Evolutionary conservation across 2,888 invertebrate genomes (phyloP).

Genomic region (Epistrophe eligans): DNA sequence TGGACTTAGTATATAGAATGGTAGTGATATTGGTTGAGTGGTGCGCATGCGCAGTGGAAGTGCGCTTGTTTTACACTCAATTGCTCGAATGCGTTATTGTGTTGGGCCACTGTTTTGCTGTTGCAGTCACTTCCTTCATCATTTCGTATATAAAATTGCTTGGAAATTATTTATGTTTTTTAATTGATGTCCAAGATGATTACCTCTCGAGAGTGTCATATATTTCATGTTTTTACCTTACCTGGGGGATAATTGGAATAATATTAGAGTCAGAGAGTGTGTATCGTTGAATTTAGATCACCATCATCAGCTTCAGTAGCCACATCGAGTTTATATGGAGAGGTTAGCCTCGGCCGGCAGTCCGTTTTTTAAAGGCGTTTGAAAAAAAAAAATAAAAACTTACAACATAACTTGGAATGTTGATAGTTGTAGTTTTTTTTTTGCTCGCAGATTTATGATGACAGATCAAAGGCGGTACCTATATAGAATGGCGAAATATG

Average conservation of each 20-base stretch:
- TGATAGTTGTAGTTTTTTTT: constrained; percentile 13
- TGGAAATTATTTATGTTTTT: constrained; percentile 68
- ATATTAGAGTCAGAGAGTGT: constrained; percentile 19
- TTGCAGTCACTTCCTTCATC: constrained; percentile 35
- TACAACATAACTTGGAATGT: constrained; percentile 40
- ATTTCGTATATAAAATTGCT: constrained; percentile 11
- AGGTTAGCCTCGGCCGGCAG: background rate
- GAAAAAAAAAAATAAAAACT: constrained; percentile 10
- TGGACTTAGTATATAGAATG: background rate
- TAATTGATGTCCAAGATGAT: constrained; percentile 73
- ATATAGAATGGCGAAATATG: constrained; percentile 16
- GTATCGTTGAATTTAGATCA: constrained; percentile 44
- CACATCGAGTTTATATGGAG: background rate
- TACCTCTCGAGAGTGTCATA: constrained; percentile 71
- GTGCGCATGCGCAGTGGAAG: constrained; percentile 69
- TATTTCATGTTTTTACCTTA: constrained; percentile 57
- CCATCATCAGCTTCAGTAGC: background rate
- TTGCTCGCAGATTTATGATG: constrained; percentile 48
- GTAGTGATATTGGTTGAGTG: background rate
- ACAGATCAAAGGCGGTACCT: constrained; percentile 63
- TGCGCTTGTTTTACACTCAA: constrained; percentile 71
- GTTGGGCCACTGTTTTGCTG: constrained; percentile 23
- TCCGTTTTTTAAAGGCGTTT: constrained; percentile 20
- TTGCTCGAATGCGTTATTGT: constrained; percentile 26
- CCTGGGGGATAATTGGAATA: constrained; percentile 60